phyloP scores from a whole-genome alignment of 2,888 invertebrate genomes.

The Chironomus tentans region DNA sequence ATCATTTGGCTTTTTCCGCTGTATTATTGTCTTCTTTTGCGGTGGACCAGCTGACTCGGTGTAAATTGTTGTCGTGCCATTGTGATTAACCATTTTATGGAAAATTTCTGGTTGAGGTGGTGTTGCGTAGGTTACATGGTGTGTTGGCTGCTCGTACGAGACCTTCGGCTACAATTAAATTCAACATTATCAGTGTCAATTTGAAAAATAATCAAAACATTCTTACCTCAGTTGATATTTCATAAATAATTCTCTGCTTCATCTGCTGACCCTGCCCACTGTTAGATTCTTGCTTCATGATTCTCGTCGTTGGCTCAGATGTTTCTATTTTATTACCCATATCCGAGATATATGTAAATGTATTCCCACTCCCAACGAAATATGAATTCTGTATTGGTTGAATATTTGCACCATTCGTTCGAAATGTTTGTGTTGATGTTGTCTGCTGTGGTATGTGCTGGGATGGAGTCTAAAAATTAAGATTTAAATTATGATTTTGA shows the following conservation, averaged over 20 bases:
- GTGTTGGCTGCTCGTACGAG: slow-evolving; percentile 12
- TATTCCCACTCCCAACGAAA: slow-evolving; percentile 7
- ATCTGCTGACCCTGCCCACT: slow-evolving; percentile 3
- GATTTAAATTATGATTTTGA: no score
- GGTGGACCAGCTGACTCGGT: slow-evolving; percentile 8
- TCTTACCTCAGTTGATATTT: slow-evolving; percentile 17
- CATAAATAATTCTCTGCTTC: slow-evolving; percentile 26
- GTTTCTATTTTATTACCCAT: slow-evolving; percentile 14
- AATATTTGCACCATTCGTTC: background rate
- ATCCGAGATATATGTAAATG: slow-evolving; percentile 13
- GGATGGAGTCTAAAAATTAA: background rate
- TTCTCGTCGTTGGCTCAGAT: slow-evolving; percentile 7
- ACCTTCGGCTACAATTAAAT: slow-evolving; percentile 7
- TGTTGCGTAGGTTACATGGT: slow-evolving; percentile 8
- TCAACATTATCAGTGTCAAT: background rate
- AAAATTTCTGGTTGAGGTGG: slow-evolving; percentile 17
- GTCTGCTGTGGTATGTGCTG: slow-evolving; percentile 3
- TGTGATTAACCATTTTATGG: slow-evolving; percentile 24
- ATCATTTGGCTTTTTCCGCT: slow-evolving; percentile 15
- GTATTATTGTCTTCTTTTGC: slow-evolving; percentile 18
- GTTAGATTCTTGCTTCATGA: slow-evolving; percentile 8
- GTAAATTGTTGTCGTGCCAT: slow-evolving; percentile 23
- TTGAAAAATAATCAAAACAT: background rate
- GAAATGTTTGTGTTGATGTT: background rate
- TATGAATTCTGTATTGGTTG: background rate